Evolutionary conservation across 2,888 invertebrate genomes (phyloP).

Genomic region (Caenorhabditis macrosperma): DNA sequence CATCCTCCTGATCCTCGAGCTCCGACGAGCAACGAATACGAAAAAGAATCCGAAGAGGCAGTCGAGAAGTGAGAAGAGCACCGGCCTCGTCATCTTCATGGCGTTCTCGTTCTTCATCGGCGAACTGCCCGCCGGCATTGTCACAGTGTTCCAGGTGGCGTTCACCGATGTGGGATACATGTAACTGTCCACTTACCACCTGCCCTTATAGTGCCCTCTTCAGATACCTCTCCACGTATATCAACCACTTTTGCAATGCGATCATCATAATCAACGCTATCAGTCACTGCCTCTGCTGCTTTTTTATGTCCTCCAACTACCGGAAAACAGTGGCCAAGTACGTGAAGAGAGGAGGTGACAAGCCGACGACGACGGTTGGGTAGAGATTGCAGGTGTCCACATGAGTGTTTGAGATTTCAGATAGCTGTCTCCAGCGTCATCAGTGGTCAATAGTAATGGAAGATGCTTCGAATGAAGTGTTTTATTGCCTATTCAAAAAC

Average conservation of each 20-base stretch:
- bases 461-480: too few relatives aligned
- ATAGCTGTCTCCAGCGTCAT: too few relatives aligned
- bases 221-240: neutral
- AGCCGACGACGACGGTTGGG: too few relatives aligned
- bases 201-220: too few relatives aligned
- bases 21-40: neutral
- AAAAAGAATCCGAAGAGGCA: too few relatives aligned
- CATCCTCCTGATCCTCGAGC: neutral
- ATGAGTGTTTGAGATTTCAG: too few relatives aligned
- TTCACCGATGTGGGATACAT: constrained; percentile 20
- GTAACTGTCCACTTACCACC: constrained; percentile 9
- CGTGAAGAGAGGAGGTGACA: neutral
- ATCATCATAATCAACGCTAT: neutral
- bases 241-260: neutral
- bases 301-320: constrained; percentile 20
- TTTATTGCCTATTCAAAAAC: too few relatives aligned
- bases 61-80: neutral
- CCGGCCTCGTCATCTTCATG: constrained; percentile 14
- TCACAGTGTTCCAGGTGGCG: neutral
- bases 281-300: neutral
- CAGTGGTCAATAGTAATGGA: too few relatives aligned
- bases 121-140: constrained; percentile 20
- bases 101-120: constrained; percentile 10
- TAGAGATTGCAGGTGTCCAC: too few relatives aligned
- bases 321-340: neutral